Conservation (phyloP, 2,797 vertebrate genomes). For the Eupleurogrammus muticus region DNA sequence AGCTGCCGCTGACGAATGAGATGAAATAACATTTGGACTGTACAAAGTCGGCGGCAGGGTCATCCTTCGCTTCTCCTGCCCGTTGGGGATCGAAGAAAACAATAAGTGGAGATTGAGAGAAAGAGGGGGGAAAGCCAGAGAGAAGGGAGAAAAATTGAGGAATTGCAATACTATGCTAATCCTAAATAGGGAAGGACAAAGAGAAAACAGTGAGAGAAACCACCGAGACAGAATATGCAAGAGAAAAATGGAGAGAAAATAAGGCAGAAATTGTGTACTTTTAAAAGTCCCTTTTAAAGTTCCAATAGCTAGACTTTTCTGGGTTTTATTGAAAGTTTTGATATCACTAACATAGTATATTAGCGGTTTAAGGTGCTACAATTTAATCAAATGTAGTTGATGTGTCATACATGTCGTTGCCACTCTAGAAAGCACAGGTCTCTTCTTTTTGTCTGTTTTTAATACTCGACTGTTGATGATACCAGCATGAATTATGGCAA, state of each 20-base stretch:
- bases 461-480: too few relatives aligned
- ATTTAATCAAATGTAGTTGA: too few relatives aligned
- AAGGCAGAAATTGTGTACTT: not conserved
- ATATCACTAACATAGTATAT: too few relatives aligned
- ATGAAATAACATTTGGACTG: conserved; percentile 71
- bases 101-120: conserved; percentile 14
- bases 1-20: conserved; percentile 69
- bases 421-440: too few relatives aligned
- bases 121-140: not conserved
- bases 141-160: not conserved
- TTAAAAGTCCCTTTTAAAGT: not conserved
- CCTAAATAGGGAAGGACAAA: not conserved
- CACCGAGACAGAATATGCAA: not conserved
- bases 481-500: too few relatives aligned
- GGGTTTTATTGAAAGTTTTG: too few relatives aligned
- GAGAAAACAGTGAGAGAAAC: not conserved
- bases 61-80: conserved; percentile 13
- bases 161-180: conserved; percentile 3
- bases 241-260: not conserved
- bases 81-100: conserved; percentile 19
- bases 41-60: conserved; percentile 46
- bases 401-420: too few relatives aligned
- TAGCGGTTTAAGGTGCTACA: too few relatives aligned
- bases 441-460: too few relatives aligned
- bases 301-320: too few relatives aligned